Percentiles rank a stretch among this genome's conserved stretches.
Conservation (phyloP, 2,797 vertebrate genomes). For the Galagoides demidoff region DNA sequence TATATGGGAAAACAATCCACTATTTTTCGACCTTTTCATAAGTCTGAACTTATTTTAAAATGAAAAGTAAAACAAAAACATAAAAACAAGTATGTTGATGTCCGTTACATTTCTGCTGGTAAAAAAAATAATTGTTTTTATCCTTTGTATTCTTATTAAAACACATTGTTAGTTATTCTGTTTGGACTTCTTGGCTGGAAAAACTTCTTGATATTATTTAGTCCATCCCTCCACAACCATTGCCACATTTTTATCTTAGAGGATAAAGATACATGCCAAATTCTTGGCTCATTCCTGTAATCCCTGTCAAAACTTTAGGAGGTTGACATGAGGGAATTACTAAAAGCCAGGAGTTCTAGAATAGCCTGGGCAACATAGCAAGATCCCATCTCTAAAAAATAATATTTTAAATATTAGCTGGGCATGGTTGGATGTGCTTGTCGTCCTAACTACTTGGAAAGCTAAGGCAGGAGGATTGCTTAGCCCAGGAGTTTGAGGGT, state of each 20-base stretch:
- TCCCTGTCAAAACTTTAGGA: no score
- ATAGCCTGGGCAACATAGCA: no score
- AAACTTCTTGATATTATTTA: not conserved
- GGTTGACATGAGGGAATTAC: no score
- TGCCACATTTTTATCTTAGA: not conserved
- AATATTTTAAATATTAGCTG: no score
- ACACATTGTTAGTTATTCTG: not conserved
- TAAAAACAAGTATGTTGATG: not conserved
- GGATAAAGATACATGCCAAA: not conserved
- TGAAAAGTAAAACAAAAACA: not conserved
- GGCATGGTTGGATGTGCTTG: no score
- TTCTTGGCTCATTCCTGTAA: no score
- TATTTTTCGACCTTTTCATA: not conserved
- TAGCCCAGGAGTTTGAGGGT: no score
- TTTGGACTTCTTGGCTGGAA: not conserved
- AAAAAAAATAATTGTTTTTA: not conserved
- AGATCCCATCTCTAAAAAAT: no score
- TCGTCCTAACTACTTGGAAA: no score
- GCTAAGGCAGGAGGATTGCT: no score
- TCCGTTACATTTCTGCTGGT: not conserved
- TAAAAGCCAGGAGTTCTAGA: no score
- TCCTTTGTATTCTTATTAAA: not conserved
- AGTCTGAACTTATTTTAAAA: not conserved
- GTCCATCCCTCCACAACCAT: no score
- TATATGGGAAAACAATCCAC: not conserved